These are phyloP conservation scores for Pristiophorus japonicus DNA, from an alignment of 2,113 vertebrate species.

Conservation along the genomic window DNA sequence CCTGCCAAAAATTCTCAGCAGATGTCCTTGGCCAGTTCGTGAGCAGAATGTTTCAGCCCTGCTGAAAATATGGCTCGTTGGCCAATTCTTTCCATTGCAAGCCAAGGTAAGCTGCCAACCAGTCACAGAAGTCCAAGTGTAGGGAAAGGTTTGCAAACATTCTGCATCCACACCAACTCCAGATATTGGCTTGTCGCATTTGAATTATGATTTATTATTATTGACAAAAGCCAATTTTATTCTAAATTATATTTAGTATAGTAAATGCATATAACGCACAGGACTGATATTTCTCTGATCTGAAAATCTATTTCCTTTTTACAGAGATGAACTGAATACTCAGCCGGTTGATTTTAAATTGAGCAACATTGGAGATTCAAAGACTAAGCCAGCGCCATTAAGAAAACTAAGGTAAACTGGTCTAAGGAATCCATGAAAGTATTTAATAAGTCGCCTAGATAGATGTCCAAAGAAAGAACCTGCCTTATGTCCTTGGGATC, in stretches of 20 bases:
- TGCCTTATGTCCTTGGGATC: background rate
- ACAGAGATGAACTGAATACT: background rate
- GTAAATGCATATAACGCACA: background rate
- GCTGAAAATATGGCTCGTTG: background rate
- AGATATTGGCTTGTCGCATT: background rate
- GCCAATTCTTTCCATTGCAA: background rate
- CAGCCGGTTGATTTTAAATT: background rate
- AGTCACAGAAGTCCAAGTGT: background rate
- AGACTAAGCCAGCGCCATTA: background rate
- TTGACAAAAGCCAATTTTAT: background rate
- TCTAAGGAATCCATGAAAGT: background rate
- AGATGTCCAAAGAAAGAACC: background rate
- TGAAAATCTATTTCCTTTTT: background rate
- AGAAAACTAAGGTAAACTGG: conserved; percentile 1
- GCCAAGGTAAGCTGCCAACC: background rate
- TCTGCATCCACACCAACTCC: background rate
- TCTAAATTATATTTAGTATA: background rate
- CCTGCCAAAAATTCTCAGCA: background rate
- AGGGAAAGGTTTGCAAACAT: background rate
- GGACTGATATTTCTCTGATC: background rate
- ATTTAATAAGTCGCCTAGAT: background rate
- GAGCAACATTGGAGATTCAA: background rate
- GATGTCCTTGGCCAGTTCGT: background rate
- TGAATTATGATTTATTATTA: background rate
- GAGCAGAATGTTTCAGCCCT: background rate